A percentile compares a stretch with the other conserved stretches of the same genome.
These are phyloP conservation scores for Aegithalos caudatus DNA, from an alignment of 2,113 vertebrate genomes.

Conservation along the genomic window DNA sequence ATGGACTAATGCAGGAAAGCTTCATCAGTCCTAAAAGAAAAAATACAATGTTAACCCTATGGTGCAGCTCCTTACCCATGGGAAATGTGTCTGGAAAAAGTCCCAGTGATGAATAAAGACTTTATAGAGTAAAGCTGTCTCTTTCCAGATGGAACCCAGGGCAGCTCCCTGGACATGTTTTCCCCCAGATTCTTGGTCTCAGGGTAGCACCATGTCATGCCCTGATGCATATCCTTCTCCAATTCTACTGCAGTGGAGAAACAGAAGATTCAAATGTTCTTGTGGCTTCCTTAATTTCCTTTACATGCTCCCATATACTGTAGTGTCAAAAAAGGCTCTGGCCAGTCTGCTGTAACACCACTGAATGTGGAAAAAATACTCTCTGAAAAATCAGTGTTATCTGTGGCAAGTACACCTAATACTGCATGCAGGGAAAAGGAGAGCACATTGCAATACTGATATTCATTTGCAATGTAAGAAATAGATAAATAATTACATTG, in stretches of 20 bases:
- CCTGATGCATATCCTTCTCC: background rate
- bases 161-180: background rate
- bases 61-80: background rate
- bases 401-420: background rate
- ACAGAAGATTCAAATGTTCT: background rate
- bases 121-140: background rate
- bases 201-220: fast-evolving
- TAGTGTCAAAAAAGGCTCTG: background rate
- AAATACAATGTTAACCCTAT: fast-evolving
- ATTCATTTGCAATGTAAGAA: background rate
- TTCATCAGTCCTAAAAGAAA: background rate
- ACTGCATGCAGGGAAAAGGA: background rate
- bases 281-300: background rate
- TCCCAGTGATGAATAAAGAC: background rate
- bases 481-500: background rate
- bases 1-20: background rate
- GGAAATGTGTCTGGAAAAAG: background rate
- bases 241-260: background rate
- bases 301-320: background rate
- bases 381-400: background rate
- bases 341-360: background rate
- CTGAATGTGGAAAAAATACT: background rate
- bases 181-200: background rate
- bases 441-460: background rate
- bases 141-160: background rate